Percentiles rank a stretch among this genome's conserved stretches.
These are phyloP conservation scores for Cyphomyrmex costatus DNA, from an alignment of 1,140 invertebrate genomes.

Conservation along the genomic window DNA sequence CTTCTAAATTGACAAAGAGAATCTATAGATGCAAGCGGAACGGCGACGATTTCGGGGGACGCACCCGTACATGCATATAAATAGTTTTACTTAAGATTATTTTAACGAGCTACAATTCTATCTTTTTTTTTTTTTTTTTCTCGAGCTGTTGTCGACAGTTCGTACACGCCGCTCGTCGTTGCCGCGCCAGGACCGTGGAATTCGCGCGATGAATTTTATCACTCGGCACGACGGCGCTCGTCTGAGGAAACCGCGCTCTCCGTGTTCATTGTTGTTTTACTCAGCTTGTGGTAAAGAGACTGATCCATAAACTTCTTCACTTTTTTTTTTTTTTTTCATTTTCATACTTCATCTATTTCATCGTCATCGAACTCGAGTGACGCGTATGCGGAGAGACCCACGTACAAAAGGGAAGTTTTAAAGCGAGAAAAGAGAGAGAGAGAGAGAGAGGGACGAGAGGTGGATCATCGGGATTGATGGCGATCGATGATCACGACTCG, in stretches of 20 bases:
- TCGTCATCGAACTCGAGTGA: slow-evolving; percentile 51
- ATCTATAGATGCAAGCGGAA: not conserved
- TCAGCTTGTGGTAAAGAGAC: slow-evolving; percentile 80
- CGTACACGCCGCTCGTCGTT: slow-evolving; percentile 16
- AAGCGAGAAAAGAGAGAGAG: slow-evolving; percentile 25
- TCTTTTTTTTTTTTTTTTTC: slow-evolving; percentile 23
- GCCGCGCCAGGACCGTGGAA: not conserved
- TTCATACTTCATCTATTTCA: slow-evolving; percentile 57
- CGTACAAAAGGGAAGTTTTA: slow-evolving; percentile 56
- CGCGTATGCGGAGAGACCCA: slow-evolving; percentile 56
- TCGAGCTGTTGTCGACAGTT: slow-evolving; percentile 25
- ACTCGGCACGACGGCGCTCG: slow-evolving; percentile 25
- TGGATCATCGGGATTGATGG: slow-evolving; percentile 18
- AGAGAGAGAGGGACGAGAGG: not conserved
- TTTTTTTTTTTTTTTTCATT: slow-evolving; percentile 37
- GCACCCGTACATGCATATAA: slow-evolving; percentile 35
- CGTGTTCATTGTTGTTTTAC: slow-evolving; percentile 77
- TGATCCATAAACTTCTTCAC: slow-evolving; percentile 71
- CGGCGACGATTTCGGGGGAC: not conserved
- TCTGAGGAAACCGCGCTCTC: slow-evolving; percentile 52
- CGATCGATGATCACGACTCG: slow-evolving; percentile 55
- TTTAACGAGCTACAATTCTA: slow-evolving; percentile 42
- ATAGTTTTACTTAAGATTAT: slow-evolving; percentile 63
- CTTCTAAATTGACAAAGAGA: not conserved
- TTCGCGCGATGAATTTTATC: slow-evolving; percentile 43